phyloP scores from a whole-genome alignment of 2,113 vertebrate species.

The Triplophysa rosa region DNA sequence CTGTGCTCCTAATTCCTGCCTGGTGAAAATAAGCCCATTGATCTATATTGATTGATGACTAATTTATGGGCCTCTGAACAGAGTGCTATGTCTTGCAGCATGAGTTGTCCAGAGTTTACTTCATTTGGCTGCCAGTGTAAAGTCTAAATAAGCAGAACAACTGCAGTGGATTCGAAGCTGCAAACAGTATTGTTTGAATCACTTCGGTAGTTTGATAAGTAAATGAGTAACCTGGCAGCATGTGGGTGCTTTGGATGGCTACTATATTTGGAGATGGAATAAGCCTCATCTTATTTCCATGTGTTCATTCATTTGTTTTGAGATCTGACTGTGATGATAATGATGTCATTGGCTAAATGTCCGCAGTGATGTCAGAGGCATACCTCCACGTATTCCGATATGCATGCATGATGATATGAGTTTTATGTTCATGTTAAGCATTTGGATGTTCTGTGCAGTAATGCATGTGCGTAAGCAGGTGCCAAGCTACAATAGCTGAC shows the following conservation, averaged over 20 bases:
- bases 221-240: no score
- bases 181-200: neutral
- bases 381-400: neutral
- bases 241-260: neutral
- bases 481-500: neutral
- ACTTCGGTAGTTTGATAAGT: no score
- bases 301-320: conserved; percentile 8
- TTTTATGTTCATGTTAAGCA: neutral
- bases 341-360: neutral
- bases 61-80: conserved; percentile 30
- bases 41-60: conserved; percentile 43
- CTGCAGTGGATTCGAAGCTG: neutral
- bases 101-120: conserved; percentile 20
- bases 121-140: conserved; percentile 22
- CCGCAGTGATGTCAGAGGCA: neutral
- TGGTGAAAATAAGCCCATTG: conserved; percentile 44
- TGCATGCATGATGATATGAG: neutral
- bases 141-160: neutral
- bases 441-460: conserved; percentile 1
- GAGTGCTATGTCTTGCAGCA: conserved; percentile 15
- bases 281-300: neutral
- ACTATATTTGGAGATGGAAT: neutral
- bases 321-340: neutral
- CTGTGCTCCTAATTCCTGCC: conserved; percentile 16
- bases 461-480: neutral